These are phyloP conservation scores for Telmatherina bonti DNA, from an alignment of 2,797 vertebrate genomes.

Conservation along the genomic window DNA sequence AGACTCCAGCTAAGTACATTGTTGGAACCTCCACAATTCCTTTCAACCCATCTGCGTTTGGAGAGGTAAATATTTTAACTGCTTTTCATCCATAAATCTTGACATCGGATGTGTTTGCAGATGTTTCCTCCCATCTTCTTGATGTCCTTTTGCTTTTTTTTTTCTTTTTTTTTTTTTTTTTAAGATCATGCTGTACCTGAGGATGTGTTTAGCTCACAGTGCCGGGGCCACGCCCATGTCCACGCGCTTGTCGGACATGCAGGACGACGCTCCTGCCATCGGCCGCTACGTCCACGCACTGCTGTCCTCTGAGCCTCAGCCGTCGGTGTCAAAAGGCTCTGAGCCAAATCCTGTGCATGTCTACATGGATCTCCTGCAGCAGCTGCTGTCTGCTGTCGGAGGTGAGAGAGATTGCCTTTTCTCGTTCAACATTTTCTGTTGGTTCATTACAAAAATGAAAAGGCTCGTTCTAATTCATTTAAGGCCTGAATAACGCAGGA, in stretches of 20 bases:
- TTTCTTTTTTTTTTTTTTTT: slow-evolving; percentile 23
- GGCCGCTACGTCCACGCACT: slow-evolving; percentile 90
- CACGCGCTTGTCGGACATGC: slow-evolving; percentile 93
- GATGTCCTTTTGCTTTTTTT: background rate
- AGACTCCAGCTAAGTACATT: slow-evolving; percentile 93
- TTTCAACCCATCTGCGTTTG: slow-evolving; percentile 96
- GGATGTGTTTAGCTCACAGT: slow-evolving; percentile 96
- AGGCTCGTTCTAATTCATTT: background rate
- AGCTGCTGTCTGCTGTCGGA: slow-evolving; percentile 92
- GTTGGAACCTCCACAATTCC: slow-evolving; percentile 92
- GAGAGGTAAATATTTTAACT: slow-evolving; percentile 85
- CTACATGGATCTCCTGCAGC: slow-evolving; percentile 94
- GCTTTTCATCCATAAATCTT: background rate
- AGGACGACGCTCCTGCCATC: slow-evolving; percentile 94
- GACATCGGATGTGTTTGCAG: background rate
- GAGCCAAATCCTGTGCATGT: slow-evolving; percentile 90
- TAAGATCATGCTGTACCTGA: slow-evolving; percentile 94
- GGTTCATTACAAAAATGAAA: background rate
- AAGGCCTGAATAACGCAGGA: too few relatives aligned
- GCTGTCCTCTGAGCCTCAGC: slow-evolving; percentile 83
- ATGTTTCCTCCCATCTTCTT: background rate
- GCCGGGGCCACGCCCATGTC: slow-evolving; percentile 89
- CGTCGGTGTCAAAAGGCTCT: slow-evolving; percentile 83
- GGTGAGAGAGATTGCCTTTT: slow-evolving; percentile 77
- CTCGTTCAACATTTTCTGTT: background rate